Evolutionary conservation across 2,797 vertebrate genomes (phyloP).

Genomic region (Clarias platycephalus): DNA sequence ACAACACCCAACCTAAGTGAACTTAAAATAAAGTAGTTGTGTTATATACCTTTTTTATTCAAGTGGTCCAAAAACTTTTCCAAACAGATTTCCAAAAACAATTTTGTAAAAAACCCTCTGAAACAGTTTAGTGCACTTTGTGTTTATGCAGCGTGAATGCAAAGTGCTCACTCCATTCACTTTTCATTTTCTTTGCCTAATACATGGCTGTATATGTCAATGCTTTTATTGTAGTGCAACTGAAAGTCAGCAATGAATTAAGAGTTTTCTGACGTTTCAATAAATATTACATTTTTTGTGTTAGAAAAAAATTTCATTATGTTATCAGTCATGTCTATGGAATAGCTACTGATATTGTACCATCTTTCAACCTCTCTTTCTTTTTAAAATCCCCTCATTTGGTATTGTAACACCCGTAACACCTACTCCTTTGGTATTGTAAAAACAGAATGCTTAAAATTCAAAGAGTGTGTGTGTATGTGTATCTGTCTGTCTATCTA

Average conservation of each 20-base stretch:
- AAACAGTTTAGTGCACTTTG: too few relatives aligned
- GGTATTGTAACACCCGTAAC: background rate
- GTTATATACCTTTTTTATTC: too few relatives aligned
- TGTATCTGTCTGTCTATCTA: background rate
- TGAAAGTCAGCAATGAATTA: background rate
- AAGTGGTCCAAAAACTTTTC: too few relatives aligned
- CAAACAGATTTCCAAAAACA: too few relatives aligned
- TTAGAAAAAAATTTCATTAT: background rate
- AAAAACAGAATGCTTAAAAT: background rate
- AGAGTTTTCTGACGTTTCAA: background rate
- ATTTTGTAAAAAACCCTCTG: too few relatives aligned
- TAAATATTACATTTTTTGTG: too few relatives aligned
- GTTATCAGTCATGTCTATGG: background rate
- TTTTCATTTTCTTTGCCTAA: background rate
- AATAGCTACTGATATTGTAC: background rate
- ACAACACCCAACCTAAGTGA: too few relatives aligned
- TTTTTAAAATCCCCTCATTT: background rate
- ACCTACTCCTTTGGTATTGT: background rate
- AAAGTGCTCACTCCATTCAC: background rate
- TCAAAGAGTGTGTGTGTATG: background rate
- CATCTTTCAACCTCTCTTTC: conserved; percentile 17
- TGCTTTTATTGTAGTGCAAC: background rate
- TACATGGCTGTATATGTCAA: background rate
- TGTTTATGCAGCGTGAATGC: too few relatives aligned
- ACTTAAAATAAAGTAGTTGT: too few relatives aligned